Conservation (phyloP, 92 coral and sea anemone species). For the Blastomussa wellsi region DNA sequence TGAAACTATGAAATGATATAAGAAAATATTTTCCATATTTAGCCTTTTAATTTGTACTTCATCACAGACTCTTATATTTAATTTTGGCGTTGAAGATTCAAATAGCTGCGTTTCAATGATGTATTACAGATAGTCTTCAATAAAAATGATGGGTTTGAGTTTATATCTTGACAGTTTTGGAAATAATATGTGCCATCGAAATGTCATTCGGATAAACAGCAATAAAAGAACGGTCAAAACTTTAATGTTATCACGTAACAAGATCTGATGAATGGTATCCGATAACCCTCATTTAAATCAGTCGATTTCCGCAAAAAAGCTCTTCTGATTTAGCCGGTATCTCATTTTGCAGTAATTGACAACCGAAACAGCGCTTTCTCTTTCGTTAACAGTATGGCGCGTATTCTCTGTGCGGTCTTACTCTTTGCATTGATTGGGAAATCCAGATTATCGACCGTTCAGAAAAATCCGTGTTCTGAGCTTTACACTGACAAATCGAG, state of each 20-base stretch:
- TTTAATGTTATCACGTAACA: slow-evolving; percentile 1
- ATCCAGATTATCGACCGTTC: background rate
- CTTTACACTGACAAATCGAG: background rate
- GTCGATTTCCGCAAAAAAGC: slow-evolving; percentile 15
- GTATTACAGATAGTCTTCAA: background rate
- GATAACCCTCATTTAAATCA: slow-evolving; percentile 5
- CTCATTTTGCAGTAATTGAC: background rate
- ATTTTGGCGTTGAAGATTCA: background rate
- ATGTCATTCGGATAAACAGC: slow-evolving; percentile 24
- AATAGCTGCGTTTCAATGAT: background rate
- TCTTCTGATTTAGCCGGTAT: background rate
- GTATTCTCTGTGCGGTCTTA: background rate
- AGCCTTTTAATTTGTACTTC: background rate
- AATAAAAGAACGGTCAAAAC: slow-evolving; percentile 6
- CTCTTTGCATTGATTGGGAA: background rate
- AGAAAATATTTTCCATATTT: background rate
- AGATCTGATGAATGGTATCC: slow-evolving; percentile 15
- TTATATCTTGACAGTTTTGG: slow-evolving; percentile 3
- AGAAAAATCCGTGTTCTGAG: background rate
- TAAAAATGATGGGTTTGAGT: background rate
- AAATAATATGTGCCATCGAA: background rate
- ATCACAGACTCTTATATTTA: background rate
- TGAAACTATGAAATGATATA: background rate
- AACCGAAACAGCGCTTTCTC: background rate
- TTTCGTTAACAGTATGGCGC: slow-evolving; percentile 1